Base-by-base conservation (phyloP, 1,140 invertebrate genomes). In the Amyelois transitella region DNA sequence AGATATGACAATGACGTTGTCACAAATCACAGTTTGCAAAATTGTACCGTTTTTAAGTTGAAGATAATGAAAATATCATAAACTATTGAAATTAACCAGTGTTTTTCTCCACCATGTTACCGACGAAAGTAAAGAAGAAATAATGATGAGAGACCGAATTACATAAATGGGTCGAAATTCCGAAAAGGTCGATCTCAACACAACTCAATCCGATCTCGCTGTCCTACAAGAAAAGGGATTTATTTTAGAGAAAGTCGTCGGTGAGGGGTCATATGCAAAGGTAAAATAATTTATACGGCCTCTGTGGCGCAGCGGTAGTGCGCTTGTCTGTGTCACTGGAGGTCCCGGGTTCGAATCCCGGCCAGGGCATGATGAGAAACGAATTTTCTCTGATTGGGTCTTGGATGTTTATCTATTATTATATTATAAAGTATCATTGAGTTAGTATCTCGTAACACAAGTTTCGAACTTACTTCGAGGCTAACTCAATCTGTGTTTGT, bases 191-290 rank as follows among this genome's bases (percentile, higher is more conserved):
- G 75, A 81, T 24, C 67, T 87, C 44, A 69, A 54, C 18, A 72
- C 75, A 20, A 81, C 80, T 49, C 74, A 77, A 18, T 88, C 85
- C 1, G 85, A 88, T 59, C 55, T 82, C 6, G 53, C 60, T 43
- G 58, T 84, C 14, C 63, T 88, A 50, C 66, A 81, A 66, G 85
- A 88, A 57, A 83, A 80, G 57, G 85, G 83, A 18, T 86, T 83
- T 56, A 66, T 77, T 28, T 57, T 86, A 38, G 81, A 83, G 47
- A 87, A 83, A 69, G 62, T 80, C 6, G 66, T 86, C 19, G 81
- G 86, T 25, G 77, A 86, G 69, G 85, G 83, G 12, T 86, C 85
- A 10, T 88, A 88, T 58, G 83, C 81, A 52, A 88, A 85, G 74
- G 83, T 88, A 72, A 68, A 49, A 51, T 12, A 21, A 32, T 12